Percentiles rank a stretch among this genome's conserved stretches.
These are phyloP conservation scores for Percina caprodes DNA, from an alignment of 2,113 vertebrate genomes.

Conservation along the genomic window DNA sequence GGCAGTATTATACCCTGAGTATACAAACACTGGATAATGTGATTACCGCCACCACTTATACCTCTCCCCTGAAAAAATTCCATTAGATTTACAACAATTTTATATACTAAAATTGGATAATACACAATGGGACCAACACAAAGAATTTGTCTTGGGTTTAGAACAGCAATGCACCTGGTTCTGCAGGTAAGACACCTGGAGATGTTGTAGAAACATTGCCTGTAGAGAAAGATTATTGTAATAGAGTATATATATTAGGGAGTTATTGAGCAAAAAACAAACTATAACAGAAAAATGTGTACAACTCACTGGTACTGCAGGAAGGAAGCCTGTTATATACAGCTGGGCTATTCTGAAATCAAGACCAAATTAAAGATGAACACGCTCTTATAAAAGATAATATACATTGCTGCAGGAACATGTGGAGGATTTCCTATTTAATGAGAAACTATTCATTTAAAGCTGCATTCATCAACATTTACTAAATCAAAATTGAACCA, in stretches of 20 bases:
- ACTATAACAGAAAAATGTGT: not conserved
- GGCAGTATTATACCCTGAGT: slow-evolving; percentile 90
- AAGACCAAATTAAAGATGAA: not conserved
- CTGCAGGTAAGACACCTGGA: slow-evolving; percentile 90
- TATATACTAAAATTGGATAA: too few species aligned
- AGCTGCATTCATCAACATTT: too few species aligned
- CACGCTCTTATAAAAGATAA: not conserved
- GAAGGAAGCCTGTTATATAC: slow-evolving; percentile 91
- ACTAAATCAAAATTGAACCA: too few species aligned
- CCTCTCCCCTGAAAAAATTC: too few species aligned
- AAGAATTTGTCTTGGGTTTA: not conserved
- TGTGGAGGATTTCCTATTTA: too few species aligned
- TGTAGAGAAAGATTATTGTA: slow-evolving; percentile 58
- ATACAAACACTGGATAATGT: slow-evolving; percentile 35
- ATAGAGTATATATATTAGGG: too few species aligned
- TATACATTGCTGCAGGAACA: too few species aligned
- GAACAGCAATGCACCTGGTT: slow-evolving; percentile 86
- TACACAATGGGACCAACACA: too few species aligned
- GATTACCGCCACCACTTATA: not conserved
- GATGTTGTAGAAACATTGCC: slow-evolving; percentile 89
- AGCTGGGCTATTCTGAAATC: slow-evolving; percentile 89
- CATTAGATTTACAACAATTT: too few species aligned
- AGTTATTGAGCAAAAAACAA: slow-evolving; percentile 11
- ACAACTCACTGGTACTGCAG: slow-evolving; percentile 92
- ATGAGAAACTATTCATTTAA: too few species aligned